Percentiles rank a stretch among this genome's conserved stretches.
phyloP scores from a whole-genome alignment of 1,140 invertebrate species.

The Formica exsecta region DNA sequence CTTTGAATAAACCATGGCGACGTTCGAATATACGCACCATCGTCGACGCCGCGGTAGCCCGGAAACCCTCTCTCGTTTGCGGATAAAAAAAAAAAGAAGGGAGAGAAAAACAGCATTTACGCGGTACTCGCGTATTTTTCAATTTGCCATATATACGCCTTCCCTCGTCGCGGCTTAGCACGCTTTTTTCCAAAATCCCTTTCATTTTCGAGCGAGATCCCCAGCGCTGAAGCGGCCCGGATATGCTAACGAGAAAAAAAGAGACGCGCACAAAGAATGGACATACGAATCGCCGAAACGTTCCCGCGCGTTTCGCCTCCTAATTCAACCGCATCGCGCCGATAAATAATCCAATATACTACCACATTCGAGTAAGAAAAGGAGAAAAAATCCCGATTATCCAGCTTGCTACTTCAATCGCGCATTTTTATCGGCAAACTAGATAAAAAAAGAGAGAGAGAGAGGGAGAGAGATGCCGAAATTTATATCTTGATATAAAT shows the following conservation, averaged over 20 bases:
- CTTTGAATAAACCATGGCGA: slow-evolving; percentile 59
- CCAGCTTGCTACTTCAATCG: not conserved
- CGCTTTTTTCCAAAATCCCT: slow-evolving; percentile 57
- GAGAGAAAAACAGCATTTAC: slow-evolving; percentile 59
- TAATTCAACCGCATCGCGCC: slow-evolving; percentile 35
- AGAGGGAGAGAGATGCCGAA: too few relatives aligned
- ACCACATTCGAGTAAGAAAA: not conserved
- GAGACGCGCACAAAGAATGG: slow-evolving; percentile 8
- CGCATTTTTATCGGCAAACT: not conserved
- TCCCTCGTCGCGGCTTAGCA: slow-evolving; percentile 53
- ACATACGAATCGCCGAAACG: slow-evolving; percentile 8
- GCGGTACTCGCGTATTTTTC: slow-evolving; percentile 60
- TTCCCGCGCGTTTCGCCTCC: not conserved
- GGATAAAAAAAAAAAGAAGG: slow-evolving; percentile 43
- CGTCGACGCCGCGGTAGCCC: slow-evolving; percentile 2
- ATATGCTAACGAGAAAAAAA: slow-evolving; percentile 59
- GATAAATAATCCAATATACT: slow-evolving; percentile 49
- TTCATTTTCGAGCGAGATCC: slow-evolving; percentile 54
- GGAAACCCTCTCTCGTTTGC: slow-evolving; percentile 41
- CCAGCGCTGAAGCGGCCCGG: not conserved
- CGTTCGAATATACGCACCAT: slow-evolving; percentile 46
- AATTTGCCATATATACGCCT: slow-evolving; percentile 59
- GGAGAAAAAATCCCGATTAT: not conserved
- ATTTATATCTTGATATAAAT: too few relatives aligned
- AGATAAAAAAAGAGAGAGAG: not conserved